Base-by-base conservation (phyloP, 2,888 invertebrate genomes). In the Pyralis farinalis region DNA sequence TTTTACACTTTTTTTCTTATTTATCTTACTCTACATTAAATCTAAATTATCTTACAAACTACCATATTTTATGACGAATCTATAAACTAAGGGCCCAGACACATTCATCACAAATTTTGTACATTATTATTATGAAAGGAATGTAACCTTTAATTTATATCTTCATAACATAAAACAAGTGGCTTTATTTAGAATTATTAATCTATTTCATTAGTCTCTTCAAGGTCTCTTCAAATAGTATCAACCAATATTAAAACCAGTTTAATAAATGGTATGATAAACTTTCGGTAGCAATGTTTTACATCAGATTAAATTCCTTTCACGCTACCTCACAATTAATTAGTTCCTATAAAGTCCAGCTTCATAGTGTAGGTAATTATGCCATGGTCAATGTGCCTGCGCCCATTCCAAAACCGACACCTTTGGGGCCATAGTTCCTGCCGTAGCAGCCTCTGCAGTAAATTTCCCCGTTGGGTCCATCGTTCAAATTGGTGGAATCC, bases 391-490 rank as follows among this genome's bases (percentile, higher is more conserved):
- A 91, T 71, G 95, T 93, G 78, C 97, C 97, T 76, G 97, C 97
- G 63, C 97, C 97, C 90, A 97, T 91, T 57, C 97, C 97, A 72
- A 93, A 97, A 53, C 97, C 97, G 65, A 96, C 95, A 57, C 97
- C 97, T 75, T 94, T 95, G 28, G 96, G 96, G 40, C 97, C 97
- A 72, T 91, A 97, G 82, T 95, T 94, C 68, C 95, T 92, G 58
- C 94, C 95, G 81, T 97, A 97, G 85, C 97, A 97, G 55, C 95
- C 92, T 75, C 95, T 93, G 90, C 97, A 98, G 90, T 97, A 98
- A 72, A 98, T 96, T 74, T 98, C 96, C 40, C 95, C 95, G 76
- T 97, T 95, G 47, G 98, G 97, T 54, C 95, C 97, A 69, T 97
- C 97, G 73, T 96, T 96, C 61, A 96, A 90, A 73, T 95, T 96